Conservation (phyloP, 2,888 invertebrate species). For the Amiota mariae region DNA sequence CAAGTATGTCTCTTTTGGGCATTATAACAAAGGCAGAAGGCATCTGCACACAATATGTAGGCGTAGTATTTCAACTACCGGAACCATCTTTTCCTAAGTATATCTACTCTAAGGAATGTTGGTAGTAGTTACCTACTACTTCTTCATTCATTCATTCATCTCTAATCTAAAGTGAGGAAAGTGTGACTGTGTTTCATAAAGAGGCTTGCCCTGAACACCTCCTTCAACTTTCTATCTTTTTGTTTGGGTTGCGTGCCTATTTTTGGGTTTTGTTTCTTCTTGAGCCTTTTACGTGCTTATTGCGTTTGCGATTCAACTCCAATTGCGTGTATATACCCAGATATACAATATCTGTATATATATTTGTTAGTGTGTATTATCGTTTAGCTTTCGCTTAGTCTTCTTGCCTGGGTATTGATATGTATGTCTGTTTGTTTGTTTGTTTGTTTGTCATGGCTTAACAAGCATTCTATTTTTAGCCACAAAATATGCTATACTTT, state of each 20-base stretch:
- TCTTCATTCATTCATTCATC: too few species aligned
- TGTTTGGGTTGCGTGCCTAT: conserved; percentile 28
- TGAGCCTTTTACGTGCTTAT: too few species aligned
- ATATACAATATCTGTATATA: conserved; percentile 11
- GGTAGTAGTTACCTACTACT: too few species aligned
- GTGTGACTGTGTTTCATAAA: conserved; percentile 25
- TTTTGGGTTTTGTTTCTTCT: neutral
- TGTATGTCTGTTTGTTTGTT: conserved; percentile 45
- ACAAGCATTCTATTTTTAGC: conserved; percentile 57
- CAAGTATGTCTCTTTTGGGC: conserved; percentile 16
- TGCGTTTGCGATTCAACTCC: too few species aligned
- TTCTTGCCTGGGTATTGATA: conserved; percentile 32
- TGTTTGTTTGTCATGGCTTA: conserved; percentile 41
- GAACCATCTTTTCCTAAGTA: too few species aligned
- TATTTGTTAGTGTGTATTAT: neutral
- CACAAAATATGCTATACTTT: conserved; percentile 26
- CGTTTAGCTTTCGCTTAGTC: conserved; percentile 27
- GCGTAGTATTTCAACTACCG: neutral
- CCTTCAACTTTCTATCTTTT: conserved; percentile 21
- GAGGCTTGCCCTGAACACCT: conserved; percentile 7
- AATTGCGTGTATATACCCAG: too few species aligned
- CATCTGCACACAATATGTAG: neutral
- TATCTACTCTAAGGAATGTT: too few species aligned
- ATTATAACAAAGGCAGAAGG: neutral
- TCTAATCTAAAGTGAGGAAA: neutral